phyloP scores from a whole-genome alignment of 2,797 vertebrate species.

The Vireo griseus region DNA sequence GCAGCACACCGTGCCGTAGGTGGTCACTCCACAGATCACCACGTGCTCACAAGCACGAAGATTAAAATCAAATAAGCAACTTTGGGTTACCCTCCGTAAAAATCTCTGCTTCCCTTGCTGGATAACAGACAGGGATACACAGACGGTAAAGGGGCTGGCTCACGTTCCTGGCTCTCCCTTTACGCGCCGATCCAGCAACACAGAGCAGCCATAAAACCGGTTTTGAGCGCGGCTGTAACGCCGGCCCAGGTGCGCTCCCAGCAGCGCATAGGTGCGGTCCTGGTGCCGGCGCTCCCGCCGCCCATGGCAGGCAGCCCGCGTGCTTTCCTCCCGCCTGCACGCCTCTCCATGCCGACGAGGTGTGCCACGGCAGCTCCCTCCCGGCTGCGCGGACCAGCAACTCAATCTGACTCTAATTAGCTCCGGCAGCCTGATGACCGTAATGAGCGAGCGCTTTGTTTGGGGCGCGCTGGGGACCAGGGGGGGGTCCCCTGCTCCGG shows the following conservation, averaged over 20 bases:
- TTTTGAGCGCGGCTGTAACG: rapidly evolving
- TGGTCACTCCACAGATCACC: background rate
- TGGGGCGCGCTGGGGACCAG: background rate
- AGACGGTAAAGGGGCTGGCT: rapidly evolving
- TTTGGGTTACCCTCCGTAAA: background rate
- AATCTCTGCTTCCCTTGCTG: background rate
- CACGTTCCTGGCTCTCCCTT: background rate
- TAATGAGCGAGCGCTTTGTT: constrained; percentile 17
- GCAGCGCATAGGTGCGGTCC: background rate
- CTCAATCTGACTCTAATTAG: constrained; percentile 62
- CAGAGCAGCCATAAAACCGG: rapidly evolving
- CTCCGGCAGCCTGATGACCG: constrained; percentile 43
- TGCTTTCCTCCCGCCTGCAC: background rate
- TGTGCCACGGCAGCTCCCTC: background rate
- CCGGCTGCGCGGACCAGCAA: background rate
- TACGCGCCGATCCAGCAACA: background rate
- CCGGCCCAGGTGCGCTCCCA: background rate
- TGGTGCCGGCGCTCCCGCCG: background rate
- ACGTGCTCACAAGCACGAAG: rapidly evolving
- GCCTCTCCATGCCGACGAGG: background rate
- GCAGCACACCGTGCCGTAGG: background rate
- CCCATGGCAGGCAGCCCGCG: background rate
- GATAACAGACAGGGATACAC: background rate
- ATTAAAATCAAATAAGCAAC: background rate
- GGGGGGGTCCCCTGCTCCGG: background rate